A percentile compares a stretch with the other conserved stretches of the same genome.
phyloP scores from a whole-genome alignment of 1,140 invertebrate species.

The Pogonomyrmex californicus region DNA sequence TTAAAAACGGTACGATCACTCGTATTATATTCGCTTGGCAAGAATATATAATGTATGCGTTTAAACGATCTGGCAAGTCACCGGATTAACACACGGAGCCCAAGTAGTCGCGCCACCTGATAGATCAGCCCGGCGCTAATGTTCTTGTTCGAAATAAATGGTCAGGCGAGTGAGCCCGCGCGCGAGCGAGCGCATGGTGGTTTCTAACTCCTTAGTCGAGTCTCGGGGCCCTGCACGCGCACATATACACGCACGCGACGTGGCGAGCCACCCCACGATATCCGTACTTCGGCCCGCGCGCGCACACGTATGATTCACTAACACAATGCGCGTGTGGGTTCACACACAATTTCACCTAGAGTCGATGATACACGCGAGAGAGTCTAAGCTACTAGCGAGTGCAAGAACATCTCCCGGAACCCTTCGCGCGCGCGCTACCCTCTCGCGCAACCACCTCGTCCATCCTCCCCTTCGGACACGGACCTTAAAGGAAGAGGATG shows the following conservation, averaged over 20 bases:
- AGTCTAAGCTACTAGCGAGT: conserved; percentile 73
- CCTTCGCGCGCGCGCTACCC: conserved; percentile 71
- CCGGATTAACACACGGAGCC: conserved; percentile 9
- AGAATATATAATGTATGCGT: conserved; percentile 37
- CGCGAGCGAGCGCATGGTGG: conserved; percentile 65
- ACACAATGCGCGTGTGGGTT: conserved; percentile 77
- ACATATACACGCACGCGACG: conserved; percentile 48
- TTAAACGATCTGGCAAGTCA: conserved; percentile 29
- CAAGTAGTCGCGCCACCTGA: conserved; percentile 77
- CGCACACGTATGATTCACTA: conserved; percentile 53
- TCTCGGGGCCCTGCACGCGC: conserved; percentile 50
- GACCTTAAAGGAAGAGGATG: conserved; percentile 82
- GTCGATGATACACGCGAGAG: conserved; percentile 68
- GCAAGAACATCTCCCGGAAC: conserved; percentile 81
- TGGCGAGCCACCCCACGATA: conserved; percentile 39
- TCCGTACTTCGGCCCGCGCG: conserved; percentile 50
- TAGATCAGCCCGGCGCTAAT: conserved; percentile 70
- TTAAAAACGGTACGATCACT: background rate
- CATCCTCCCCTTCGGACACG: conserved; percentile 74
- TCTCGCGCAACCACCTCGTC: conserved; percentile 72
- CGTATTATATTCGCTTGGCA: background rate
- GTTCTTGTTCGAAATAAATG: conserved; percentile 81
- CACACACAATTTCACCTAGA: conserved; percentile 73
- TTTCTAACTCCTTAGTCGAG: conserved; percentile 73
- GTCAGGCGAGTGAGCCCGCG: conserved; percentile 59